Base-by-base conservation (phyloP, 1,140 invertebrate genomes). In the Aradophagus sp. region DNA sequence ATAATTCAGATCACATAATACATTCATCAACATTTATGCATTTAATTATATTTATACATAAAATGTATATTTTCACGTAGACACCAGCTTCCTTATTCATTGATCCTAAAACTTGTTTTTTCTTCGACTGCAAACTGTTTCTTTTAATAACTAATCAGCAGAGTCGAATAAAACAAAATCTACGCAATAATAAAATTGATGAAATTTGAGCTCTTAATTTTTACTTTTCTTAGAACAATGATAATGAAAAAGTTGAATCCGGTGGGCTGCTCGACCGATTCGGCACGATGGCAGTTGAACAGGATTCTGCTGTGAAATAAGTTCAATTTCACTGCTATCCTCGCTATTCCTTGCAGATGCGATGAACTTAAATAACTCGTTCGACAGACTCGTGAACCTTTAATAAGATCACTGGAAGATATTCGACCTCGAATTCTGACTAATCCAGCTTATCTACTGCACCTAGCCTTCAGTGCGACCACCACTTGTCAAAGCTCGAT, bases 331-430 rank as follows among this genome's bases (percentile, higher is more conserved):
- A 65, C 20, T 48, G 10, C 45, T 70, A 72, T 74, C 62, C 41
- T 61, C 50, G 19, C 32, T 44, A 55, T 58, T 52, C 48, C 48
- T 38, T 13, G 32, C 36, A 55, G 58, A 69, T 61, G 55, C 55
- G n/a, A 52, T 55, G 63, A 77, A 81, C 71, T 80, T 80, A 77
- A 81, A 80, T 80, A 79, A 81, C 74, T 78, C 69, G 74, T 77
- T 77, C 73, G 73, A 76, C 74, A 73, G 73, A 74, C 68, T 75
- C 59, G 71, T 71, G 75, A 75, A 74, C 79, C 79, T 78, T 75
- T 80, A 78, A 81, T 80, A 78, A 82, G 80, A 82, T 82, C 74
- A 70, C 53, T 56, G 50, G 35, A 77, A 75, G 73, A 81, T 79
- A 81, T 80, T 78, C 72, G 69, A 78, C 62, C 72, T 68, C 69